Evolutionary conservation across 1,140 invertebrate genomes (phyloP), one percentile per base, ranked within the genome.

Genomic region (Proales similis): DNA sequence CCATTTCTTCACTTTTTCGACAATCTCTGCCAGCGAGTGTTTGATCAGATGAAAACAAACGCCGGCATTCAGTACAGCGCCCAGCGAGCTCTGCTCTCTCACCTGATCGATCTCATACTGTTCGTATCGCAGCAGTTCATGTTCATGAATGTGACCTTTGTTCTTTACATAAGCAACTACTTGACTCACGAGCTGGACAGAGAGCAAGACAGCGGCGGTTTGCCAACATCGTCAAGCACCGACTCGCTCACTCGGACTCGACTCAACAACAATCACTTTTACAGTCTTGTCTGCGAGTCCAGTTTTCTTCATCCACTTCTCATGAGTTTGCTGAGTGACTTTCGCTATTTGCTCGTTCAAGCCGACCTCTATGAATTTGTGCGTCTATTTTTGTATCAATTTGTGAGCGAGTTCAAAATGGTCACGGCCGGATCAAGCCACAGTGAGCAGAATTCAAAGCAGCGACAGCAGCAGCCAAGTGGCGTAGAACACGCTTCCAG

Each of bases 231-330:
- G n/a, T n/a, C n/a, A n/a, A n/a, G n/a, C n/a, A n/a, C n/a, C n/a
- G n/a, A n/a, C n/a, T n/a, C n/a, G n/a, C n/a, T n/a, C n/a, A n/a
- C n/a, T n/a, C n/a, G n/a, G n/a, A n/a, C n/a, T n/a, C n/a, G n/a
- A n/a, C n/a, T n/a, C n/a, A n/a, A n/a, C n/a, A n/a, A n/a, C n/a
- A n/a, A n/a, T n/a, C n/a, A n/a, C n/a, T n/a, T n/a, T n/a, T n/a
- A n/a, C 51, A 12, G 30, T 4, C 17, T 5, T 7, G 38, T 57
- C 11, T 4, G 2, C 17, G 3, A 57, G 5, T 57, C 51, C 17
- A 26, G n/a, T 24, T 39, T 42, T 39, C 45, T 57, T 19, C 19
- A 12, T 12, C 14, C 27, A 26, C 45, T 57, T 57, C 24, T 57
- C 24, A 17, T 19, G 6, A 19, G 29, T 0, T 26, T 57, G 4